A percentile compares a stretch with the other conserved stretches of the same genome.
Conservation (phyloP, 2,888 invertebrate species). For the Lysandra bellargus region DNA sequence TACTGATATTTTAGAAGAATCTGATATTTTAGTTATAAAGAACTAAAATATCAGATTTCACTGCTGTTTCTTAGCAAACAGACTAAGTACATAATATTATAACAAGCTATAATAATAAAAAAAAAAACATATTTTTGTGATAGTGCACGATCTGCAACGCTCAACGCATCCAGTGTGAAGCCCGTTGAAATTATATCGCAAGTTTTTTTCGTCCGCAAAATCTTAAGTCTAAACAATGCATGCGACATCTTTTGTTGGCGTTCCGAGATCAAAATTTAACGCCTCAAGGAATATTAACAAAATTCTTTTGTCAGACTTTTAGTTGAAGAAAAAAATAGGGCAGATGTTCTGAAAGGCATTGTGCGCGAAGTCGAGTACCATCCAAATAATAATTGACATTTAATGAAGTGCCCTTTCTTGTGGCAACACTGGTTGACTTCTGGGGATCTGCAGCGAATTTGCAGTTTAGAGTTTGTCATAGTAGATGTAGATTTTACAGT, state of each 20-base stretch:
- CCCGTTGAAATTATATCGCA: neutral
- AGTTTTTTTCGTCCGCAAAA: constrained; percentile 34
- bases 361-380: constrained; percentile 59
- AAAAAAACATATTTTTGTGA: neutral
- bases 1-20: no score
- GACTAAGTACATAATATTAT: no score
- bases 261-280: constrained; percentile 64
- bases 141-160: neutral
- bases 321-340: constrained; percentile 49
- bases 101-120: neutral
- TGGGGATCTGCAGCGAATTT: constrained; percentile 27
- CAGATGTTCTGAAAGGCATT: constrained; percentile 65
- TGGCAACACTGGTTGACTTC: constrained; percentile 42
- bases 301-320: constrained; percentile 49
- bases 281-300: constrained; percentile 54
- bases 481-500: no score
- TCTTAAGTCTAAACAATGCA: constrained; percentile 45
- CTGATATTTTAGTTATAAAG: no score
- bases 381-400: constrained; percentile 62
- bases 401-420: constrained; percentile 62
- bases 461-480: neutral
- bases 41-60: no score
- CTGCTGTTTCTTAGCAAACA: no score
- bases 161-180: constrained; percentile 17
- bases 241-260: constrained; percentile 50